Percentiles rank a stretch among this genome's conserved stretches.
phyloP scores from a whole-genome alignment of 53 echinoderm and acorn worm genomes.

The Stichopus horrens region DNA sequence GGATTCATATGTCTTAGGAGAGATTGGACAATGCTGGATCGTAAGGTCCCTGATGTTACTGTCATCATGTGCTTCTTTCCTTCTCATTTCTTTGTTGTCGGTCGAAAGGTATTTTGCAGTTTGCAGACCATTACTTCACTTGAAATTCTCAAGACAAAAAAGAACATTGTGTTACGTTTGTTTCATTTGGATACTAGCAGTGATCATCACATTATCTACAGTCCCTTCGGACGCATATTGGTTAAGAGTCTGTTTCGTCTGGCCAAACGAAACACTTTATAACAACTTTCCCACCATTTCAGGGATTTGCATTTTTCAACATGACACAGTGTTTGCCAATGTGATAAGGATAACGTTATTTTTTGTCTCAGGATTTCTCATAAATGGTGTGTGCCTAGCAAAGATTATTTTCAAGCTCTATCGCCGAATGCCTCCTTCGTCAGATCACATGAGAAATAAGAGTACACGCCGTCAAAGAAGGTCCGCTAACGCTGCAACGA shows the following conservation, averaged over 20 bases:
- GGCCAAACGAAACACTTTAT: not conserved
- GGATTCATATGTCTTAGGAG: not conserved
- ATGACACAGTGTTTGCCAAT: not conserved
- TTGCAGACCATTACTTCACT: not conserved
- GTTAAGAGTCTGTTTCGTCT: not conserved
- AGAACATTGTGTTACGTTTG: not conserved
- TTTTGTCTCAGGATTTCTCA: not conserved
- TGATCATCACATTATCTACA: not conserved
- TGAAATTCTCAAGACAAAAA: not conserved
- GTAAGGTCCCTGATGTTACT: not conserved
- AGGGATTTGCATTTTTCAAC: not conserved
- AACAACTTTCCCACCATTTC: not conserved
- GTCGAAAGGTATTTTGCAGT: not conserved
- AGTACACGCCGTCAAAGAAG: not conserved
- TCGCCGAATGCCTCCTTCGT: not conserved
- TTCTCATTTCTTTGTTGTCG: not conserved
- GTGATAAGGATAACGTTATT: not conserved
- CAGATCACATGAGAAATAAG: not conserved
- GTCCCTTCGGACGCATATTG: not conserved
- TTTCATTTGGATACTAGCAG: not conserved
- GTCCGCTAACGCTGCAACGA: not conserved
- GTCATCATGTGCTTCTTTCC: not conserved
- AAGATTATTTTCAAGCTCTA: not conserved
- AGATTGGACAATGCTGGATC: constrained; percentile 6
- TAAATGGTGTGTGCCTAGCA: not conserved